Evolutionary conservation across 2,797 vertebrate species (phyloP).

Genomic region (Pagetopsis macropterus): DNA sequence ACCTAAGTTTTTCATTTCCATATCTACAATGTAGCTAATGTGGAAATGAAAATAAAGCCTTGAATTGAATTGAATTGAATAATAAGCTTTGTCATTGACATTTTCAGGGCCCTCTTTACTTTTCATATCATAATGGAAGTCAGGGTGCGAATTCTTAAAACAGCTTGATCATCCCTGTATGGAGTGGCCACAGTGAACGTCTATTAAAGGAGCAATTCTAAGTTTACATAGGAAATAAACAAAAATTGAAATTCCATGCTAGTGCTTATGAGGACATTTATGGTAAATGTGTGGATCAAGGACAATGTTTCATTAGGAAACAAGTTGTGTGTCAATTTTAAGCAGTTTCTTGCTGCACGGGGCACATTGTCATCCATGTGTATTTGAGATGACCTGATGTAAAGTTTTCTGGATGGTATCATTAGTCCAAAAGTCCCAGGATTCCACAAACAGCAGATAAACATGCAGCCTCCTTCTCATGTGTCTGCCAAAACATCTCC

Average conservation of each 20-base stretch:
- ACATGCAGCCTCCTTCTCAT: conserved; percentile 33
- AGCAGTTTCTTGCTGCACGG: neutral
- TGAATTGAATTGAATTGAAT: neutral
- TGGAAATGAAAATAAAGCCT: too few relatives aligned
- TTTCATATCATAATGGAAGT: neutral
- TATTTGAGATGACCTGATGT: neutral
- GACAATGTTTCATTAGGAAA: too few relatives aligned
- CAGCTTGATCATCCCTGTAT: neutral
- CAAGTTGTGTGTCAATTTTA: neutral
- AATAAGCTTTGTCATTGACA: neutral
- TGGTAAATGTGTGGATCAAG: neutral
- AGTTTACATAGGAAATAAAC: conserved; percentile 9
- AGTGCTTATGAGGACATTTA: conserved; percentile 1
- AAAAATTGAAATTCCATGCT: neutral
- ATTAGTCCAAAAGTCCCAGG: conserved; percentile 19
- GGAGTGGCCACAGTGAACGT: neutral
- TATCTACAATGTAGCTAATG: too few relatives aligned
- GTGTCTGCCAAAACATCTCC: conserved; percentile 53
- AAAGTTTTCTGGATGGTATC: conserved; percentile 34
- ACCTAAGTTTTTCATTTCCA: too few relatives aligned
- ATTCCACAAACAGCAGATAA: conserved; percentile 38
- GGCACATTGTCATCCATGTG: neutral
- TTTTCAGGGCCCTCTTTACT: conserved; percentile 3
- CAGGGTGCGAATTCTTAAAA: neutral
- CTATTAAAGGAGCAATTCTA: conserved; percentile 11